A percentile compares a stretch with the other conserved stretches of the same genome.
Evolutionary conservation across 2,113 vertebrate species (phyloP).

Genomic region (Cnemophilus loriae): DNA sequence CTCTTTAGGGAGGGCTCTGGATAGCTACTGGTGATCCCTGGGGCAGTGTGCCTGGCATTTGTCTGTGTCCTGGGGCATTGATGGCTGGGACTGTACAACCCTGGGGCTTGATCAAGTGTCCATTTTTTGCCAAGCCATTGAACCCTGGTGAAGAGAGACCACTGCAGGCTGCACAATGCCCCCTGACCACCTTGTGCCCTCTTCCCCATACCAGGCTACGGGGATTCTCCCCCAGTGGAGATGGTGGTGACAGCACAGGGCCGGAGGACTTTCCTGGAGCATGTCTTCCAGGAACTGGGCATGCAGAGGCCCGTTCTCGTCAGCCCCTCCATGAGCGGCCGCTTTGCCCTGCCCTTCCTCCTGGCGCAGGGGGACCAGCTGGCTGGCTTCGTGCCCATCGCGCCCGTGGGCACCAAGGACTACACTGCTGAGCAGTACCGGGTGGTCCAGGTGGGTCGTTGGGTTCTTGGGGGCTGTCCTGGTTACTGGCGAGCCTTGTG

Average conservation of each 20-base stretch:
- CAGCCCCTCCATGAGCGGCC: conserved; percentile 94
- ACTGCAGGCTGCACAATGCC: neutral
- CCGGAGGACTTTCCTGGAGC: conserved; percentile 80
- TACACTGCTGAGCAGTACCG: conserved; percentile 82
- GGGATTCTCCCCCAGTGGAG: conserved; percentile 77
- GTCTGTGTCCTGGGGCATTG: neutral
- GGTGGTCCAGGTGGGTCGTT: conserved; percentile 74
- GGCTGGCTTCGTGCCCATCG: conserved; percentile 84
- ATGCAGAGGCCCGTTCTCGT: conserved; percentile 79
- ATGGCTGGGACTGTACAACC: neutral
- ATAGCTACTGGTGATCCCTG: neutral
- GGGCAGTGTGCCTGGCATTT: neutral
- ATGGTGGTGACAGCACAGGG: conserved; percentile 74
- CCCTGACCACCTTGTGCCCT: neutral
- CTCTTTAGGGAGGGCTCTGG: neutral
- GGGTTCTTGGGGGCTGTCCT: neutral
- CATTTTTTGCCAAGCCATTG: neutral
- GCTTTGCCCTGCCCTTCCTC: conserved; percentile 88
- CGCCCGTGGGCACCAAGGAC: conserved; percentile 83
- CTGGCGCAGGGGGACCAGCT: conserved; percentile 76
- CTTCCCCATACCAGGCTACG: conserved; percentile 77
- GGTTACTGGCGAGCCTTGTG: fast-evolving
- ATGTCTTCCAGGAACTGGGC: conserved; percentile 77
- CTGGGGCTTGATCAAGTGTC: fast-evolving
- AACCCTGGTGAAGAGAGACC: neutral